Evolutionary conservation across 1,140 invertebrate species (phyloP), one percentile per base, ranked within the genome.

Genomic region (Gryllus bimaculatus): DNA sequence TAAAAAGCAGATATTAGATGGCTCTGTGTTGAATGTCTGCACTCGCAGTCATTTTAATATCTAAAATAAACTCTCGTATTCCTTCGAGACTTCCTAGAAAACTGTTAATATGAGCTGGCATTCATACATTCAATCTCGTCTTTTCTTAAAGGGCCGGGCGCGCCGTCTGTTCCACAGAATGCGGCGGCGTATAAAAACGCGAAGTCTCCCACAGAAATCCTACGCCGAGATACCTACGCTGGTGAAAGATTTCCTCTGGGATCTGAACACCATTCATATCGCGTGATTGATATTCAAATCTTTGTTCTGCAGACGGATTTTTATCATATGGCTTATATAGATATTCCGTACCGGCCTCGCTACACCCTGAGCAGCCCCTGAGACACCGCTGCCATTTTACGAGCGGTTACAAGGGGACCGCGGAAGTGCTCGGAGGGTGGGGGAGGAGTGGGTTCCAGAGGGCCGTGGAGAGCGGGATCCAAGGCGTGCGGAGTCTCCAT

Each of bases 211-310:
- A 66, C 10, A 66, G 54, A 18, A 66, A 66, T 66, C 54, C 10
- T 66, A 39, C 26, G 26, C 26, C 26, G 26, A 39, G 26, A 39
- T 39, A 39, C 26, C 26, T 66, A 18, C 10, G 54, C 7, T 13
- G 54, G 18, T 18, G 10, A 18, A 66, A 66, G 54, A 66, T 66
- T 66, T 66, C 54, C 54, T 66, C 54, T 66, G 54, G 54, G 54
- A 66, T 66, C 54, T 66, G 54, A 18, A 66, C 54, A 66, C 54
- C 54, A 66, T 66, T 66, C 54, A 66, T 66, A 66, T 18, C 7
- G 54, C 54, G 54, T 66, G 54, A 66, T 66, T 66, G 54, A 66
- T 66, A 66, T 66, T 66, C 54, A 66, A 66, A 66, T 66, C 54
- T 66, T 66, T 66, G 54, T 66, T 66, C 54, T 18, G 54, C 54